Evolutionary conservation across 1,140 invertebrate genomes (phyloP).

Genomic region (Oedothorax gibbosus): DNA sequence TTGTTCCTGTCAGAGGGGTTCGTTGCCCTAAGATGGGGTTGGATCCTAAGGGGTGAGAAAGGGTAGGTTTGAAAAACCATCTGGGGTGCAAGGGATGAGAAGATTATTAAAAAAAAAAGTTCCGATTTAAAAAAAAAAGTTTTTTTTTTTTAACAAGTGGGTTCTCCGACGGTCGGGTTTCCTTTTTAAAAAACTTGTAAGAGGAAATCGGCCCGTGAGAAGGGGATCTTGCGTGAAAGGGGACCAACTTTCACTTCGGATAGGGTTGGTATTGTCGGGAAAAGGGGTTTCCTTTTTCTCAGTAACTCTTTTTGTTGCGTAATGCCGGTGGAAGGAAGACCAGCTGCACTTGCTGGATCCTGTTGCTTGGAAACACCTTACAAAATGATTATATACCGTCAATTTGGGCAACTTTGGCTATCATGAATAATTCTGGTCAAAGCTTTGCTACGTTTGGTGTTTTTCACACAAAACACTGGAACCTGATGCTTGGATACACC

Average conservation of each 20-base stretch:
- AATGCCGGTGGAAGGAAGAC: too few relatives aligned
- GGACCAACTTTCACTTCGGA: slow-evolving; percentile 20
- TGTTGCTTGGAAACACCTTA: too few relatives aligned
- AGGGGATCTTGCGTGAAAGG: slow-evolving; percentile 17
- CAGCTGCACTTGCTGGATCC: too few relatives aligned
- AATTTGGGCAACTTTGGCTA: too few relatives aligned
- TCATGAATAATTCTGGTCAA: too few relatives aligned
- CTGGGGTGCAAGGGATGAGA: slow-evolving; percentile 25
- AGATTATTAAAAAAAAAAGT: not conserved
- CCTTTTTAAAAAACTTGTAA: slow-evolving; percentile 9
- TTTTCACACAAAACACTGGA: too few relatives aligned
- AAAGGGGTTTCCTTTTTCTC: not conserved
- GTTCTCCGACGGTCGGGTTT: slow-evolving; percentile 45
- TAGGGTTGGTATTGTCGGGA: slow-evolving; percentile 14
- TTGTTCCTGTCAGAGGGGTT: slow-evolving; percentile 29
- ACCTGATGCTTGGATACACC: too few relatives aligned
- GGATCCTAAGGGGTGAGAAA: slow-evolving; percentile 45
- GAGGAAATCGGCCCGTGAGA: slow-evolving; percentile 45
- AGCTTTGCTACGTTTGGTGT: too few relatives aligned
- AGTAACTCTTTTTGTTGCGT: too few relatives aligned
- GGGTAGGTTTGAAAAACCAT: slow-evolving; percentile 43
- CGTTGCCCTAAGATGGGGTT: slow-evolving; percentile 31
- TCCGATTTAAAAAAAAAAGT: too few relatives aligned
- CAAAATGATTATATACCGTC: too few relatives aligned
- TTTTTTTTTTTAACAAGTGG: slow-evolving; percentile 20